Evolutionary conservation across 2,797 vertebrate genomes (phyloP), one percentile per base, ranked within the genome.

Genomic region (Eulemur albifrons): DNA sequence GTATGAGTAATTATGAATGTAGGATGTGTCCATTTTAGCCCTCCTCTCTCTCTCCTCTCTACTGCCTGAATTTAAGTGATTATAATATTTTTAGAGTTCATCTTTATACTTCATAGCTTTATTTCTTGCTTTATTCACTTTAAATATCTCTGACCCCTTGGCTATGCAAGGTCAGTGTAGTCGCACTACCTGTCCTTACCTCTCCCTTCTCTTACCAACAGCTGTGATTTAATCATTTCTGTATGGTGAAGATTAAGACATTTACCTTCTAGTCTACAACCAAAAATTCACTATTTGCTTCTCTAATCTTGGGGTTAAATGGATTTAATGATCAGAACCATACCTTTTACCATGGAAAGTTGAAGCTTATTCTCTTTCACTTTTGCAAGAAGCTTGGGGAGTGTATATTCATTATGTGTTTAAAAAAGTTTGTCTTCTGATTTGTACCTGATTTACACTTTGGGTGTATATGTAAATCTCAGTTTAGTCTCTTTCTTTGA

Each of bases 351-450:
- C 18, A 80, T 9, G 9, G 30, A 79, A 79, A 93, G 2, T 40
- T 75, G 72, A 86, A 90, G 13, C 17, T 82, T 43, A 2, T 43
- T 88, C n/a, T 76, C 38, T 82, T 88, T 93, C 23, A 65, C 2
- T 43, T 95, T 96, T 93, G 82, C 17, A 88, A 93, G 63, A 77
- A n/a, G 40, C 35, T 90, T 27, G 65, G 45, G 21, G 35, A 93
- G 65, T 79, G 2, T 27, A 57, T 80, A 72, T 91, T 88, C 20
- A 81, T 95, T 86, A 40, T 30, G 67, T 76, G 6, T 38, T 95
- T 73, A 21, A 35, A 67, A 94, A 94, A 83, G 7, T 93, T 88
- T 96, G 38, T 88, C 45, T 87, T 93, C 48, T 95, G 40, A 21
- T 90, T 80, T 80, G 72, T 59, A 93, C 18, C 10, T 88, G 32